Base-by-base conservation (phyloP, 2,888 invertebrate species). In the Caenorhabditis wallacei region DNA sequence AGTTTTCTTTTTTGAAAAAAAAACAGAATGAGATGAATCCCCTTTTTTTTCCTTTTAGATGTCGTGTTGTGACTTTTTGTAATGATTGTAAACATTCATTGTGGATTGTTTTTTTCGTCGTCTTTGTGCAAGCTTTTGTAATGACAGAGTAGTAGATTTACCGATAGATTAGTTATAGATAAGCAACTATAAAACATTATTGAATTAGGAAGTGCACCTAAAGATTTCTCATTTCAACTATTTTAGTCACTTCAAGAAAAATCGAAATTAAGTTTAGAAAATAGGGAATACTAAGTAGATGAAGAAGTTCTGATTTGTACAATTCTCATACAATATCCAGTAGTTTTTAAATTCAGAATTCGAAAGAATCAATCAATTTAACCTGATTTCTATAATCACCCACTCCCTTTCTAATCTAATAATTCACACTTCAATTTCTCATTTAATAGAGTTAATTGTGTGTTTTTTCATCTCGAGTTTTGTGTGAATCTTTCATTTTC, bases 51-150 rank as follows among this genome's bases (percentile, higher is more conserved):
- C 56, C 46, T 35, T 43, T 24, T 69, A 69, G 69, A 69, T 69
- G 69, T 69, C 69, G 69, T 69, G 69, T 56, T 56, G 54, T 69
- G 54, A 56, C 4, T 56, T 63, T 56, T 35, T 46, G 56, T 53
- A 37, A 46, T 68, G 53, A 64, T 46, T 26, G 64, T 64, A 16
- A 16, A 20, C n/a, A 7, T 18, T 51, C 26, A 13, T 48, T 51
- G 64, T 64, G 64, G 22, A 51, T 64, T 64, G 48, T 51, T 51
- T 26, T 46, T 66, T 30, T n/a, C n/a, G 37, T 66, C 35, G 53
- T 53, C 40, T 35, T 66, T 53, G 66, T 66, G 66, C 35, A 66
- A 53, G 66, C 66, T 66, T 66, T 40, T 66, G 66, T 66, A 37
- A 64, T 64, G 46, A 48, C 2, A 46, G 10, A 18, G 10, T 30